Evolutionary conservation across 2,888 invertebrate genomes (phyloP), one percentile per base, ranked within the genome.

Genomic region (Buathra laborator): DNA sequence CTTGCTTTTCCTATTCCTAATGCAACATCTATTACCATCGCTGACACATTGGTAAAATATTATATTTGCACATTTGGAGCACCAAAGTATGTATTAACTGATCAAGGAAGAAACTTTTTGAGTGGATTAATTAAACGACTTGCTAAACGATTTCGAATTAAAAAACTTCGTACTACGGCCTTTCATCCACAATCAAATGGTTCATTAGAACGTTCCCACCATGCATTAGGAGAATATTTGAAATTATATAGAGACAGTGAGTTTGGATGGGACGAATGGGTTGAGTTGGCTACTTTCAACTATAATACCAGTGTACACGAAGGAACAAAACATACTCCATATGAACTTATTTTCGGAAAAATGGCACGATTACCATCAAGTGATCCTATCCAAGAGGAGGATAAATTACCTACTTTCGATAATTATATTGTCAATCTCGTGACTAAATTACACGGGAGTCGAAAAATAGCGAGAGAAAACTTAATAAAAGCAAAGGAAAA

Each of bases 271-370:
- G 48, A 48, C 0, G 48, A 48, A 48, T 48, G 48, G 48, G 48
- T 14, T 84, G 24, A 24, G 24, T 24, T 24, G 24, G 24, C 24
- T 24, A 24, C 24, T 3, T 24, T 24, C 3, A 24, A 24, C 3
- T 24, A 85, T n/a, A 87, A 86, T 59, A 84, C 84, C 1, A 87
- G 81, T 53, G 62, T 80, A 0, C 84, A 87, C 29, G 83, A 84
- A 10, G 72, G 82, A 0, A 83, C 86, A 0, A 74, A 76, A 10
- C 79, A 74, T 14, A 70, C 85, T 5, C 16, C 43, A 2, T 66
- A 66, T 2, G 64, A 37, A 7, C 44, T 53, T 1, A 51, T 37
- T 16, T 53, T 70, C 10, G 70, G 70, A 32, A 53, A 53, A 53
- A 24, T 68, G 14, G 68, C 68, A 2, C 16, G 68, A 24, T 14